Evolutionary conservation across 1,140 invertebrate genomes (phyloP), one percentile per base, ranked within the genome.

Genomic region (Drosophila trapezifrons): DNA sequence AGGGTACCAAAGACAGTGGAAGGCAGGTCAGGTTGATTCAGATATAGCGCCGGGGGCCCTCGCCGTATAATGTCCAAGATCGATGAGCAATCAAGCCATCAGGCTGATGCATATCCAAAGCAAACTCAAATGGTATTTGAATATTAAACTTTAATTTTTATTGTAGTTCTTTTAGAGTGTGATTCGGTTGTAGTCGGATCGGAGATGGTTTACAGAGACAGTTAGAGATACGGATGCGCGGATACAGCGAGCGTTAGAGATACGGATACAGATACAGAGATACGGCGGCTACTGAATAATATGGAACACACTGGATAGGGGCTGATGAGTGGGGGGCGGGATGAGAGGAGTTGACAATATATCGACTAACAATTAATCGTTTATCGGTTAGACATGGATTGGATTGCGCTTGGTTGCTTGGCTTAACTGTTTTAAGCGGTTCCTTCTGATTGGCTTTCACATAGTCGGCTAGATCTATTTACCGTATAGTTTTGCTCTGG

Each of bases 401-500:
- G 42, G 55, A 38, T 66, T 47, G 59, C 59, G 37, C 25, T 51
- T 38, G n/a, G 10, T 71, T 43, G 47, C 47, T 32, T 12, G 29
- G 10, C 10, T 32, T 32, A 32, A 32, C 29, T 35, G 20, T 66
- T 54, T 59, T 76, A 54, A 32, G 29, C 29, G 29, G 46, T 37
- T 76, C 38, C 55, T 22, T 52, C 35, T 58, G 27, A 20, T 57
- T 59, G 40, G 32, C 42, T 71, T 77, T 57, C 40, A 78, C 38
- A 59, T 75, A 37, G 22, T 47, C 66, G 40, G 22, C 65, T 71
- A 71, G 67, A 71, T 57, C n/a, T 87, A 83, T 84, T 89, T 89
- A 32, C 57, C 66, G 78, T 78, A 84, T 84, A 84, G 74, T 89
- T 89, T 89, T 89, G 84, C 84, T 64, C 84, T 78, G 29, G 84